phyloP scores from a whole-genome alignment of 1,140 invertebrate genomes.

The Parapsyche elsis region DNA sequence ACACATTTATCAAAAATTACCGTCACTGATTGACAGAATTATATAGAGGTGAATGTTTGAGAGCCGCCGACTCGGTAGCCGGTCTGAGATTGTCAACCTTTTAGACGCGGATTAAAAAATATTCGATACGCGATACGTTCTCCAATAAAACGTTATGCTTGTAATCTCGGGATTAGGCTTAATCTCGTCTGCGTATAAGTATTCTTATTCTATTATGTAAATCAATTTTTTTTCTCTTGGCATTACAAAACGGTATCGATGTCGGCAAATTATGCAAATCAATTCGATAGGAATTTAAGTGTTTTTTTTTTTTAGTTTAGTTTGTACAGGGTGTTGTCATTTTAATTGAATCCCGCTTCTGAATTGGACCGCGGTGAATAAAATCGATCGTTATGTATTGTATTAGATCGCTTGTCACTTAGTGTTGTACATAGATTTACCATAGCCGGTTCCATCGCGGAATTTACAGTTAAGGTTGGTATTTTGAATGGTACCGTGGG shows the following conservation, averaged over 20 bases:
- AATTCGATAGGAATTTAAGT: not conserved
- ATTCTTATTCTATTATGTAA: too few species aligned
- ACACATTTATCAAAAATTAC: not conserved
- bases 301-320: too few species aligned
- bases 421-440: too few species aligned
- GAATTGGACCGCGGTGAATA: too few species aligned
- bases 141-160: not conserved
- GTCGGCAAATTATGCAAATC: not conserved
- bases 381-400: too few species aligned
- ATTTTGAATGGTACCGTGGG: too few species aligned
- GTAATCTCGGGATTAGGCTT: conserved; percentile 12
- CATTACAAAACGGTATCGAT: conserved; percentile 1
- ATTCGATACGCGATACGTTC: not conserved
- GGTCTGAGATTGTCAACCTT: conserved; percentile 1
- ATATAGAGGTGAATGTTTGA: not conserved
- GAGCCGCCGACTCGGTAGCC: not conserved
- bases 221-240: not conserved
- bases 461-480: too few species aligned
- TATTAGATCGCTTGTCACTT: too few species aligned
- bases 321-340: too few species aligned
- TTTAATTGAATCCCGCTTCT: too few species aligned
- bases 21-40: not conserved
- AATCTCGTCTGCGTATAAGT: not conserved
- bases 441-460: too few species aligned
- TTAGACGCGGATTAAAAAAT: not conserved